Conservation (phyloP, 2,888 invertebrate species). For the Carpatolechia fugitivella region DNA sequence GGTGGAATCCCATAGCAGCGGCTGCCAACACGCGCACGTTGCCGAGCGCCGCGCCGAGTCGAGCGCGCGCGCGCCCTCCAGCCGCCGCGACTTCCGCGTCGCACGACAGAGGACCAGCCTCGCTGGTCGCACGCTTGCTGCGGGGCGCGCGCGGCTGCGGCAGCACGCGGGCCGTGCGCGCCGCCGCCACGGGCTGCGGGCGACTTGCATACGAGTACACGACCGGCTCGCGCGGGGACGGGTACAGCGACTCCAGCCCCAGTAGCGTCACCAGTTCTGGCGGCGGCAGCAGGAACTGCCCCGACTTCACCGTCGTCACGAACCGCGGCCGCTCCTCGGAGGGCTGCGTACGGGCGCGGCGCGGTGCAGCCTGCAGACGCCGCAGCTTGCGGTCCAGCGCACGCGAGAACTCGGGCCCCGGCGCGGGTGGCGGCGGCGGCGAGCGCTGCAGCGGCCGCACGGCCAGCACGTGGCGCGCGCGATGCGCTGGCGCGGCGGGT, state of each 20-base stretch:
- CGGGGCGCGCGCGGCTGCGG: slow-evolving; percentile 21
- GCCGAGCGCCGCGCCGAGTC: slow-evolving; percentile 27
- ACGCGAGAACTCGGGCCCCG: slow-evolving; percentile 81
- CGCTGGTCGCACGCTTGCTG: slow-evolving; percentile 8
- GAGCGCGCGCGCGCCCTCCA: slow-evolving; percentile 26
- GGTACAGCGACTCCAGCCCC: slow-evolving; percentile 73
- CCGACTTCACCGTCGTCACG: slow-evolving; percentile 89
- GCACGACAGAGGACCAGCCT: slow-evolving; percentile 40
- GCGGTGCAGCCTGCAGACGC: slow-evolving; percentile 75
- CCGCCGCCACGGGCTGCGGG: slow-evolving; percentile 74
- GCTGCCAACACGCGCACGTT: slow-evolving; percentile 55
- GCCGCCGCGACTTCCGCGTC: slow-evolving; percentile 35
- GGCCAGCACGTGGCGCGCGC: slow-evolving; percentile 47
- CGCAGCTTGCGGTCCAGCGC: slow-evolving; percentile 85
- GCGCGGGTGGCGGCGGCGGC: slow-evolving; percentile 23
- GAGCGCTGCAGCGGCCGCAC: slow-evolving; percentile 57
- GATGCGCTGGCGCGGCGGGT: slow-evolving; percentile 21
- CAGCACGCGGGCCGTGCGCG: slow-evolving; percentile 23
- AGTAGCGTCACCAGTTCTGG: slow-evolving; percentile 83
- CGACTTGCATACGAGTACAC: slow-evolving; percentile 84
- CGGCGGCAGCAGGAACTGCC: slow-evolving; percentile 88
- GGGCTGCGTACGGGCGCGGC: slow-evolving; percentile 56
- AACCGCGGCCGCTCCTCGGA: slow-evolving; percentile 80
- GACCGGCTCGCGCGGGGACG: slow-evolving; percentile 50
- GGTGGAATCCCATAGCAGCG: slow-evolving; percentile 51